Evolutionary conservation across 2,113 vertebrate genomes (phyloP).

Genomic region (Kobus ellipsiprymnus): DNA sequence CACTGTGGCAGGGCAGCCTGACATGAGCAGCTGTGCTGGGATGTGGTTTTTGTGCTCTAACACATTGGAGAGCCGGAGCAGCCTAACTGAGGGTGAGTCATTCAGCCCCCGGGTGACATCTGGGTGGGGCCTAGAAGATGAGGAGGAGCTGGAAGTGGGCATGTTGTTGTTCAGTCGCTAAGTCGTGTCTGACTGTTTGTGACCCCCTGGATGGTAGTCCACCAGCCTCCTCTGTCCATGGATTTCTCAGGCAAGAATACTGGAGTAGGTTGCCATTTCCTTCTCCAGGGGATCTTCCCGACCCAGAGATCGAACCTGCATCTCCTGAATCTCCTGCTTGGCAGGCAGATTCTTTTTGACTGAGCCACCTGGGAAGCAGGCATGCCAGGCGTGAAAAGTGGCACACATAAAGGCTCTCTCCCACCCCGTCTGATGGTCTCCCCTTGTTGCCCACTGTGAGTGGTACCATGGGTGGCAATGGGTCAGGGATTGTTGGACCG

Average conservation of each 20-base stretch:
- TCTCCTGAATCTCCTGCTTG: background rate
- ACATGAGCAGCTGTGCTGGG: background rate
- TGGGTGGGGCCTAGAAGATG: background rate
- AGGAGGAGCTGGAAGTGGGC: background rate
- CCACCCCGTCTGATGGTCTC: background rate
- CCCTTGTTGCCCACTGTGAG: background rate
- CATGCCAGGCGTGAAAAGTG: background rate
- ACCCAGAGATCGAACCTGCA: background rate
- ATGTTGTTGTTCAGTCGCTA: background rate
- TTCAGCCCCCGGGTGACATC: background rate
- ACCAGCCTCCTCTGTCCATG: background rate
- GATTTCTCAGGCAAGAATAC: background rate
- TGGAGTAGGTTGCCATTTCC: background rate
- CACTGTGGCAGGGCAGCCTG: background rate
- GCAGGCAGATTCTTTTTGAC: background rate
- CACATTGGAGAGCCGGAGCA: no score
- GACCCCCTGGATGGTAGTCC: background rate
- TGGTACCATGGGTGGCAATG: background rate
- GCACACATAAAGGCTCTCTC: background rate
- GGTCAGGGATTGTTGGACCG: constrained; percentile 22
- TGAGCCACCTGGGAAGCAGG: background rate
- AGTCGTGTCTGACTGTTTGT: background rate
- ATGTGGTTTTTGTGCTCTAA: background rate
- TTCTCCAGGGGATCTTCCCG: background rate
- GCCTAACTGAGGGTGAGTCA: background rate